Base-by-base conservation (phyloP, 2,888 invertebrate genomes). In the Gari tellinella region DNA sequence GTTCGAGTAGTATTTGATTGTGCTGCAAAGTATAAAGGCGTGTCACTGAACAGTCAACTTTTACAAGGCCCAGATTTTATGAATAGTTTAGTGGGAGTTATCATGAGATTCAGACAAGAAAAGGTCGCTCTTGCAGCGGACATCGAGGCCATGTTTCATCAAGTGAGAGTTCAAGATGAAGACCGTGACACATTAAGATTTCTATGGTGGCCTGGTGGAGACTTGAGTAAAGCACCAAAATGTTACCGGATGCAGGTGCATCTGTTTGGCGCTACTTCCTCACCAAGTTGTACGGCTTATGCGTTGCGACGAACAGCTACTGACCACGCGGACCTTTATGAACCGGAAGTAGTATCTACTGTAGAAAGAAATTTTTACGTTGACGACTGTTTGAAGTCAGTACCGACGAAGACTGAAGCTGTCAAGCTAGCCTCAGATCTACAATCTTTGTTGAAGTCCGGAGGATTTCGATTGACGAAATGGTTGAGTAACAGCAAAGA, bases 61-160 rank as follows among this genome's bases (percentile, higher is more conserved):
- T 46, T 77, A 17, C 77, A 80, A 56, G 76, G 76, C 5, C 79
- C 76, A 8, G 72, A 81, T 55, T 41, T 77, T 1, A 69, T 56
- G 31, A 76, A 80, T 40, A 70, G 58, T 53, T 57, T 81, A 17
- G 49, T 78, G 19, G 70, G 69, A 1, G 78, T 75, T 12, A 12
- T 74, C 37, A 66, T 57, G 5, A 40, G 78, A 19, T 78, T 78
- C 26, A 43, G 78, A 68, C 65, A 72, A 21, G 69, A 72, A 43
- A 26, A 43, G 5, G 25, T 67, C 8, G 75, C 75, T 7, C 1
- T 81, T 0, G 41, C 53, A 8, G 72, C 66, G 0, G 81, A 81
- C 37, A 69, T 81, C 17, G 74, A 78, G 41, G 74, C 68, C 8
- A 81, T 81, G 74, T 78, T 75, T 43, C 64, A 78, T 49, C 75